phyloP scores from a whole-genome alignment of 2,113 vertebrate genomes.

The Pangasianodon gigas region DNA sequence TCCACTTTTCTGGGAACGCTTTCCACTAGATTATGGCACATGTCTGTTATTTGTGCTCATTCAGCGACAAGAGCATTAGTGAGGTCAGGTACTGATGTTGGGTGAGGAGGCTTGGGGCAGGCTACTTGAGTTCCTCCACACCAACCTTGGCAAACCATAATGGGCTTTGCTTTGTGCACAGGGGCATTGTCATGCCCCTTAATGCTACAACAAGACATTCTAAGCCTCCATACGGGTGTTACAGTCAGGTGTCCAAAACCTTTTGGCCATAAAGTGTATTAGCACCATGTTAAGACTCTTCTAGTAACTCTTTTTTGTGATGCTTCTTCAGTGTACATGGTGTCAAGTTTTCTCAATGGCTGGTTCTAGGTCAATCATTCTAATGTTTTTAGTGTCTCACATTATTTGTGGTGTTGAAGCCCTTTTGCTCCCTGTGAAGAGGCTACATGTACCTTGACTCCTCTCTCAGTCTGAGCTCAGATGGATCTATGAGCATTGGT shows the following conservation, averaged over 20 bases:
- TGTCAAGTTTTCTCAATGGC: background rate
- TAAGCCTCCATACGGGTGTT: background rate
- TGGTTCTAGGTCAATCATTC: background rate
- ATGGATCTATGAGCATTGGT: slow-evolving; percentile 59
- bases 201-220: background rate
- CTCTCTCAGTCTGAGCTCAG: background rate
- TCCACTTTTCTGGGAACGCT: background rate
- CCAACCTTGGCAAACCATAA: background rate
- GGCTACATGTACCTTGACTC: background rate
- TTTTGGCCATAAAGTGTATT: background rate
- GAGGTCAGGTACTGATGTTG: background rate
- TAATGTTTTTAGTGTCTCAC: background rate
- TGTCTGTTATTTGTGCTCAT: background rate
- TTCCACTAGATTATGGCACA: background rate
- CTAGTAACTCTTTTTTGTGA: background rate
- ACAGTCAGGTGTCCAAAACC: background rate
- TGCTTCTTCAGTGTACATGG: background rate
- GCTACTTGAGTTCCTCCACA: background rate
- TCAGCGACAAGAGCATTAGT: background rate
- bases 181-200: background rate
- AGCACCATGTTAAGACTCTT: background rate
- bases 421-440: background rate
- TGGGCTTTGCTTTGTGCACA: background rate
- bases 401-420: background rate
- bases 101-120: background rate